Percentiles rank a stretch among this genome's conserved stretches.
phyloP scores from a whole-genome alignment of 2,888 invertebrate species.

The Athalia circularis region DNA sequence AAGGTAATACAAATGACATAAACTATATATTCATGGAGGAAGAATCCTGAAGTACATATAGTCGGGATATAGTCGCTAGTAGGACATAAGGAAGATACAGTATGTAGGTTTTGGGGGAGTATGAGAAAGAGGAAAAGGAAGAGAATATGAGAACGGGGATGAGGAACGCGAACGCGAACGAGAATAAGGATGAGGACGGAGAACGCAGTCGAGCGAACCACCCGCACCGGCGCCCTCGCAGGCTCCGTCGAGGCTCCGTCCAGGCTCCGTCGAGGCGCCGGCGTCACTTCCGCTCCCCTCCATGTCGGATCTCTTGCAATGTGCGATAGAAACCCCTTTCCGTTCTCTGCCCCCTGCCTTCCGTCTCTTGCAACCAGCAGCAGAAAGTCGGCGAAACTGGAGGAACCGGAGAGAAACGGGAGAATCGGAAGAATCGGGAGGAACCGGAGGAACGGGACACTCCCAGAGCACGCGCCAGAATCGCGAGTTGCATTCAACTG shows the following conservation, averaged over 20 bases:
- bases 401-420: slow-evolving; percentile 25
- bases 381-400: slow-evolving; percentile 30
- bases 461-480: slow-evolving; percentile 63
- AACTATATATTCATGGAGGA: slow-evolving; percentile 1
- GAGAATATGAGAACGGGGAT: slow-evolving; percentile 19
- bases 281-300: slow-evolving; percentile 70
- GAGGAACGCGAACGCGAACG: slow-evolving; percentile 54
- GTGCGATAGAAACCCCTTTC: slow-evolving; percentile 51
- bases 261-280: slow-evolving; percentile 74
- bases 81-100: slow-evolving; percentile 73
- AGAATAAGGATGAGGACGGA: slow-evolving; percentile 57
- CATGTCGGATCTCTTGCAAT: slow-evolving; percentile 48
- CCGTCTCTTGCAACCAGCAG: no score
- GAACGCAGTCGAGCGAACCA: slow-evolving; percentile 45
- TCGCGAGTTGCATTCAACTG: slow-evolving; percentile 56
- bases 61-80: slow-evolving; percentile 59
- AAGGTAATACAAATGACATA: slow-evolving; percentile 16
- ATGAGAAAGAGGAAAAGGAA: slow-evolving; percentile 30
- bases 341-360: no score
- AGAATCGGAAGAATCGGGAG: slow-evolving; percentile 12
- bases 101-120: slow-evolving; percentile 46
- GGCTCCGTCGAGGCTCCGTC: slow-evolving; percentile 72
- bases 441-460: slow-evolving; percentile 21
- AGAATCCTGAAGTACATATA: neutral
- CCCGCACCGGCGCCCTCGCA: slow-evolving; percentile 71